Evolutionary conservation across 2,797 vertebrate genomes (phyloP).

Genomic region (Antrozous pallidus): DNA sequence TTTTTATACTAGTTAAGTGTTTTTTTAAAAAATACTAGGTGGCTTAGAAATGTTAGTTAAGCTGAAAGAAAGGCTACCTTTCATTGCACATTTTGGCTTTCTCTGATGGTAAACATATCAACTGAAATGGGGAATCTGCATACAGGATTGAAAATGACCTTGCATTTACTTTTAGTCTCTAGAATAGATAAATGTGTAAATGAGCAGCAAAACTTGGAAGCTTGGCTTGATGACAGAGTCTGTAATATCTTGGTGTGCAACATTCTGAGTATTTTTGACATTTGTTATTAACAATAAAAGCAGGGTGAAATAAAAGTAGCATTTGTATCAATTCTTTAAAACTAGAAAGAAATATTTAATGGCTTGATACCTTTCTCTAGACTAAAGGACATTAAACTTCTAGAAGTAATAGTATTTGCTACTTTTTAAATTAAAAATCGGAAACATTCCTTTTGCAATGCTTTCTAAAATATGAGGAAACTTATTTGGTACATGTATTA

Average conservation of each 20-base stretch:
- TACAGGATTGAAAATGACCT: neutral
- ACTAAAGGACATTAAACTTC: slow-evolving; percentile 68
- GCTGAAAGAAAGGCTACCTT: slow-evolving; percentile 54
- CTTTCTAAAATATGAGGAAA: slow-evolving; percentile 58
- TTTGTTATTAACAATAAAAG: slow-evolving; percentile 78
- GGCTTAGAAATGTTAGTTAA: slow-evolving; percentile 66
- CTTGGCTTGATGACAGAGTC: slow-evolving; percentile 53
- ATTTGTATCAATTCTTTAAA: slow-evolving; percentile 73
- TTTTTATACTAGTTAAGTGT: neutral
- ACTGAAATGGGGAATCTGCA: slow-evolving; percentile 68
- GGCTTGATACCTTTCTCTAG: slow-evolving; percentile 60
- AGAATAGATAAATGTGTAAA: slow-evolving; percentile 49
- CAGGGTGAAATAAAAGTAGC: slow-evolving; percentile 74
- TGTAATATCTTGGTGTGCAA: slow-evolving; percentile 59
- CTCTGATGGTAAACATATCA: slow-evolving; percentile 52
- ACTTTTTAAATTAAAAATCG: slow-evolving; percentile 63
- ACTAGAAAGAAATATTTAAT: slow-evolving; percentile 69
- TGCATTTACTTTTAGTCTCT: slow-evolving; percentile 40
- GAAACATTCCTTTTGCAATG: slow-evolving; percentile 57
- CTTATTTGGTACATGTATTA: slow-evolving; percentile 63
- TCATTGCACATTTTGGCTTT: slow-evolving; percentile 39
- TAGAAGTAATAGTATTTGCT: slow-evolving; percentile 60
- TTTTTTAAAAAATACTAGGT: neutral
- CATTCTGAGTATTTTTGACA: slow-evolving; percentile 70
- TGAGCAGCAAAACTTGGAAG: neutral